Conservation (phyloP, 2,113 vertebrate genomes). For the Macaca fascicularis region T2T-MFA8v1.1 NC_088375.1:21660001-21660500, state of each 20-base stretch:
- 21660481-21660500: background rate
- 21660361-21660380: constrained; percentile 39
- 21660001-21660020: constrained; percentile 60
- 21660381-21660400: background rate
- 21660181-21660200: constrained; percentile 64
- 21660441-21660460: background rate
- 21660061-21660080: constrained; percentile 64
- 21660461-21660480: background rate
- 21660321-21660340: constrained; percentile 40
- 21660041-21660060: constrained; percentile 67
- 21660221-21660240: constrained; percentile 60
- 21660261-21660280: constrained; percentile 68
- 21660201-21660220: constrained; percentile 70
- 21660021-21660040: constrained; percentile 32
- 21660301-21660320: constrained; percentile 67
- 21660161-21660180: constrained; percentile 56
- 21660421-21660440: background rate
- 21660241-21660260: constrained; percentile 67
- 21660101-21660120: constrained; percentile 22
- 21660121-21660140: constrained; percentile 29
- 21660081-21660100: constrained; percentile 66
- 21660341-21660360: constrained; percentile 46
- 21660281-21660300: constrained; percentile 68
- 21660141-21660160: constrained; percentile 20
- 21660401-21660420: background rate